phyloP scores from a whole-genome alignment of 2,888 invertebrate species.

The Arctia plantaginis region DNA sequence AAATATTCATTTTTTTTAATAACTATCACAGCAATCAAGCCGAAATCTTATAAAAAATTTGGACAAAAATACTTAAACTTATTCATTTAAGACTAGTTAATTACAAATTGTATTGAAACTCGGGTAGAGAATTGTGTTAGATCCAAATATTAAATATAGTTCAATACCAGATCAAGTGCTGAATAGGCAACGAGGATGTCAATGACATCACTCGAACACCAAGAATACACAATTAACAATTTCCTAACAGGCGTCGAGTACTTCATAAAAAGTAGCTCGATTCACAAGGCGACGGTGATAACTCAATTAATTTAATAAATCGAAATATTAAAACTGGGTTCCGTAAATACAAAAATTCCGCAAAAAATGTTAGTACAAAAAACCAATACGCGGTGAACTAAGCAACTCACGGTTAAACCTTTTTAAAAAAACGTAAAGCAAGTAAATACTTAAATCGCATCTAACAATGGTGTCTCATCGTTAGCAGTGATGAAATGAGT shows the following conservation, averaged over 20 bases:
- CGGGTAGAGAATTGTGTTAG: conserved; percentile 54
- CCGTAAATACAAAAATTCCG: conserved; percentile 45
- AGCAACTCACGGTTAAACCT: conserved; percentile 43
- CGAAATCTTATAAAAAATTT: conserved; percentile 66
- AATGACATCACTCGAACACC: conserved; percentile 20
- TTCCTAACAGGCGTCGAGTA: conserved; percentile 30
- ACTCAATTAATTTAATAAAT: conserved; percentile 41
- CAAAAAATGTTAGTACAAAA: conserved; percentile 52
- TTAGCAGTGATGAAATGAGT: conserved; percentile 22
- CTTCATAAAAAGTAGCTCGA: conserved; percentile 40
- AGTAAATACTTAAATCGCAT: conserved; percentile 38
- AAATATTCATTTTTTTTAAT: conserved; percentile 61
- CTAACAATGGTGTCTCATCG: conserved; percentile 37
- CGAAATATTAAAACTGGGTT: conserved; percentile 48
- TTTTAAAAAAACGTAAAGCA: conserved; percentile 40
- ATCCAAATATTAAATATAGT: conserved; percentile 55
- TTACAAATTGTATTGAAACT: conserved; percentile 60
- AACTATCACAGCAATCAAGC: conserved; percentile 67
- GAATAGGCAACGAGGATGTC: conserved; percentile 17
- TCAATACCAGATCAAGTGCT: conserved; percentile 57
- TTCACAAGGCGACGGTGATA: conserved; percentile 27
- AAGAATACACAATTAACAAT: conserved; percentile 31
- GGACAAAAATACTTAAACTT: conserved; percentile 68
- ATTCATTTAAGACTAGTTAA: conserved; percentile 73
- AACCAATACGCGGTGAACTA: conserved; percentile 47